A percentile compares a stretch with the other conserved stretches of the same genome.
Conservation (phyloP, 2,113 vertebrate genomes). For the Petromus typicus region DNA sequence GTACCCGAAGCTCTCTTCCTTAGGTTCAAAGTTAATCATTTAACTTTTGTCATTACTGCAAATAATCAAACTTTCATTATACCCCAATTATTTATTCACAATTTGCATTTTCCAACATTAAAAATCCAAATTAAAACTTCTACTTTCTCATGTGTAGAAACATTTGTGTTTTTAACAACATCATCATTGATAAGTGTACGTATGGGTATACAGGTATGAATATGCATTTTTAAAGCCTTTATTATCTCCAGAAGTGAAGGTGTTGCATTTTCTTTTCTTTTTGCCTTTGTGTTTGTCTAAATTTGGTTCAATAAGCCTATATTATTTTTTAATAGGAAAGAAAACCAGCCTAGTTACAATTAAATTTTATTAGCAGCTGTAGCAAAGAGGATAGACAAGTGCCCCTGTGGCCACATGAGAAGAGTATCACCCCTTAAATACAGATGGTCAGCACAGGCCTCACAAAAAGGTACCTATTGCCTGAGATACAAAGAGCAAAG, state of each 20-base stretch:
- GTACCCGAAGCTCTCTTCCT: background rate
- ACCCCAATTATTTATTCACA: background rate
- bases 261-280: background rate
- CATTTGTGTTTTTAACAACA: background rate
- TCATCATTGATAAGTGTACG: background rate
- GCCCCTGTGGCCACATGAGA: background rate
- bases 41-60: background rate
- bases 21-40: slow-evolving; percentile 8
- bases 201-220: background rate
- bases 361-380: slow-evolving; percentile 49
- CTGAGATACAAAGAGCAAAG: background rate
- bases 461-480: background rate
- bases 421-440: background rate
- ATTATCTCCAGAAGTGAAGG: background rate
- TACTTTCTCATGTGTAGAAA: background rate
- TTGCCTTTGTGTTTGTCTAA: slow-evolving; percentile 17
- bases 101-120: background rate
- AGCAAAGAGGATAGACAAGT: background rate
- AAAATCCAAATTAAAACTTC: slow-evolving; percentile 21
- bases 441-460: slow-evolving; percentile 1
- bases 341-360: background rate
- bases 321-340: slow-evolving; percentile 35
- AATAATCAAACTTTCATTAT: background rate
- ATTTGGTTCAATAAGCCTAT: slow-evolving; percentile 33
- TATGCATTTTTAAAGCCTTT: background rate